A percentile compares a stretch with the other conserved stretches of the same genome.
phyloP scores from a whole-genome alignment of 2,113 vertebrate species.

The Tragelaphus buxtoni region DNA sequence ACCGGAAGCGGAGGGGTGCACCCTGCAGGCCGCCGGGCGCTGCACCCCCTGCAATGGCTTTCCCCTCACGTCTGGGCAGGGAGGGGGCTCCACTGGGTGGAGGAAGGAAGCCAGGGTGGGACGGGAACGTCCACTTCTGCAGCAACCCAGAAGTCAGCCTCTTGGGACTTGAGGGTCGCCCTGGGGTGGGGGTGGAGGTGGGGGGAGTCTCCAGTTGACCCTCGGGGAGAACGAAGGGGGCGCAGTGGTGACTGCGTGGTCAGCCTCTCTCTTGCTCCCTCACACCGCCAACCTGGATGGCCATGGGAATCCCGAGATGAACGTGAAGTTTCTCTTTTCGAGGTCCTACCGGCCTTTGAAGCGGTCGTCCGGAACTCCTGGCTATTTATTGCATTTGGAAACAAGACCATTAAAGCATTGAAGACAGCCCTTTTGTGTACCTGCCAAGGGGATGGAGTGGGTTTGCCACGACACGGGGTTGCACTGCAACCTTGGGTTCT shows the following conservation, averaged over 20 bases:
- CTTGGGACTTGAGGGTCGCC: constrained; percentile 34
- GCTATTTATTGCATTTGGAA: constrained; percentile 95
- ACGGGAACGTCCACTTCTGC: constrained; percentile 33
- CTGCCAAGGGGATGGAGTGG: constrained; percentile 90
- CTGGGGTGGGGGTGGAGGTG: background rate
- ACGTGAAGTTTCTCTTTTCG: constrained; percentile 22
- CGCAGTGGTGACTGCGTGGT: background rate
- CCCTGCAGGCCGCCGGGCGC: background rate
- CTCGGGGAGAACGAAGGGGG: constrained; percentile 27
- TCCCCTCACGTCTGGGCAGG: constrained; percentile 3
- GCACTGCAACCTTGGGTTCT: constrained; percentile 84
- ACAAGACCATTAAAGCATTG: constrained; percentile 88
- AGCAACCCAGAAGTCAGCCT: constrained; percentile 61
- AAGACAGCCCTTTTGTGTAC: constrained; percentile 98
- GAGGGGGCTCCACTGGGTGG: background rate
- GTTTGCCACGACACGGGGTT: constrained; percentile 78
- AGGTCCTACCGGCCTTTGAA: constrained; percentile 64
- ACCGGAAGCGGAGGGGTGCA: constrained; percentile 59
- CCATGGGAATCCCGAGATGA: constrained; percentile 18
- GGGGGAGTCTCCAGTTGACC: constrained; percentile 43
- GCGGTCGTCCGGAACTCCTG: constrained; percentile 81
- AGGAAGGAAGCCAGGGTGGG: constrained; percentile 17
- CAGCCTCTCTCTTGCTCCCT: background rate
- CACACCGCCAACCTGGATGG: background rate
- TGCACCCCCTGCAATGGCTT: constrained; percentile 36